Evolutionary conservation across 2,797 vertebrate species (phyloP).

Genomic region (Aphelocoma californica): DNA sequence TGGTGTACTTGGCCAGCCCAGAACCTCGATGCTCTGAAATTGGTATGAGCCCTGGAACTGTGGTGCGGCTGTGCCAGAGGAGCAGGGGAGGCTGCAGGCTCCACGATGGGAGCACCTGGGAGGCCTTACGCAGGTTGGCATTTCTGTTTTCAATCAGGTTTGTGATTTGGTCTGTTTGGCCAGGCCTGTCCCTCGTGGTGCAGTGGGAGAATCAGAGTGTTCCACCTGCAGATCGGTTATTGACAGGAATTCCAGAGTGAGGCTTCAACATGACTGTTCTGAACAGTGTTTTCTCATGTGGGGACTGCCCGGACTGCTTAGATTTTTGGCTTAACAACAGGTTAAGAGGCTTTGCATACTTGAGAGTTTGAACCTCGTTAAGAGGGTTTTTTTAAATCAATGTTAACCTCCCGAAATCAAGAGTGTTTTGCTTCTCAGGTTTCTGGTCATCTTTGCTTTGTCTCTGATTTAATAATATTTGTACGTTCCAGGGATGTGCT

Average conservation of each 20-base stretch:
- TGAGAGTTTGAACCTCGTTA: neutral
- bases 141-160: neutral
- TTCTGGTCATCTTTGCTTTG: neutral
- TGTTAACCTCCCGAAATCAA: neutral
- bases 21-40: neutral
- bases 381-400: neutral
- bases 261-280: neutral
- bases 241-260: neutral
- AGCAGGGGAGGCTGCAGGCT: neutral
- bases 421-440: neutral
- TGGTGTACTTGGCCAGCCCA: neutral
- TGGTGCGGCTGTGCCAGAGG: neutral
- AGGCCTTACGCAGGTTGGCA: fast-evolving
- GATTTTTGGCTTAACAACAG: neutral
- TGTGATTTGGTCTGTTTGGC: neutral
- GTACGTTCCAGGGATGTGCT: neutral
- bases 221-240: neutral
- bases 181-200: neutral
- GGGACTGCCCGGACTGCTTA: neutral
- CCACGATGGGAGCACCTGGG: fast-evolving
- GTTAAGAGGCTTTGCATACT: neutral
- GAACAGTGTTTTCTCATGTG: neutral
- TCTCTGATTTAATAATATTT: neutral
- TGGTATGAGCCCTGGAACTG: neutral
- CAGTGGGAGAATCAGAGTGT: neutral